Base-by-base conservation (phyloP, 2,888 invertebrate genomes). In the Chymomyza procnemis region DNA sequence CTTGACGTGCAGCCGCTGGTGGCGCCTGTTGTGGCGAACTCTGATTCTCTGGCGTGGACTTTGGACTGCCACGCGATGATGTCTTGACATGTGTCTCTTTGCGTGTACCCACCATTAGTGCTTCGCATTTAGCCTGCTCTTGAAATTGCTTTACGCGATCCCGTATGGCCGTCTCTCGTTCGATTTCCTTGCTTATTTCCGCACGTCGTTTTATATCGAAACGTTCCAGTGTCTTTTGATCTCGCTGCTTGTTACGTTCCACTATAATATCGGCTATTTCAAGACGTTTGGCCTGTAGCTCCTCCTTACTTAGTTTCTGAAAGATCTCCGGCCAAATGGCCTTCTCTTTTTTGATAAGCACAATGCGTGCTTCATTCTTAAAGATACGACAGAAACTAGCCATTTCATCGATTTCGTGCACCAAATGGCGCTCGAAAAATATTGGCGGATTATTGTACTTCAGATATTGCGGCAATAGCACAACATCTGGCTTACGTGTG, bases 391-490 rank as follows among this genome's bases (percentile, higher is more conserved):
- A 90, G 26, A 85, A 89, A 65, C 90, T 90, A 63, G 89, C 80
- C 63, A 82, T 76, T 48, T 91, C 91, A 56, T 91, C 90, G 19
- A 90, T 88, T 69, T 90, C 90, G 18, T 90, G 82, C 4, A 79
- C 76, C 12, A 90, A 67, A 77, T 91, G 91, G 0, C 90, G 88
- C 66, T 90, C 90, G 64, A 91, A 90, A 64, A 90, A 90, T 69
- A 90, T 90, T 3, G 90, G 90, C 9, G 90, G 90, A 85, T 88
- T 90, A 66, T 90, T 90, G 54, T 91, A 90, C 66, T 90, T 90
- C 0, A 90, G 71, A 71, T 91, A 90, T 54, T 79, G 82, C 6
- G 90, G 89, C 46, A 91, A 68, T 3, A 91, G 74, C 1, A 90
- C 88, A 62, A 90, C 88, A 66, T 90, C 91, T 68, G 91, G 90